Conservation (phyloP, 2,888 invertebrate genomes). For the Ochropacha duplaris region DNA sequence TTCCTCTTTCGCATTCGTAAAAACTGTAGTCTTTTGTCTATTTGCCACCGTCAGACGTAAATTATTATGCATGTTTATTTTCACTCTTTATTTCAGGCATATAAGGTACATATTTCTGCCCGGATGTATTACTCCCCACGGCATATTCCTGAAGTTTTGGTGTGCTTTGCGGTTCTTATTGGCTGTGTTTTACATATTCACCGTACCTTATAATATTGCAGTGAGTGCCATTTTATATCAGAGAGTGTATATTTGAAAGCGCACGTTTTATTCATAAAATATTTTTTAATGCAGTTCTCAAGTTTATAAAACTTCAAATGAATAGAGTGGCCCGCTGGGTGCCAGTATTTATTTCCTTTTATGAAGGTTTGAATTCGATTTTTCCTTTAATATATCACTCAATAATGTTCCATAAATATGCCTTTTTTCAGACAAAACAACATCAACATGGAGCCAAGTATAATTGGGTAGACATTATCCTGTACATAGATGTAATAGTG, state of each 20-base stretch:
- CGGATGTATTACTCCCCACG: constrained; percentile 70
- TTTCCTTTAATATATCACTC: not conserved
- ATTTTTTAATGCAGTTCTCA: not conserved
- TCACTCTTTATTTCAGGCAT: constrained; percentile 39
- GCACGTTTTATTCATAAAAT: constrained; percentile 6
- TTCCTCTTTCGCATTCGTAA: not conserved
- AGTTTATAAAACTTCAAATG: not conserved
- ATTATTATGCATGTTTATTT: constrained; percentile 1
- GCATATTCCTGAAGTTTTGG: constrained; percentile 74
- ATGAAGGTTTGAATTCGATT: too few relatives aligned
- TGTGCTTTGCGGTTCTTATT: constrained; percentile 56
- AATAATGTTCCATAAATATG: not conserved
- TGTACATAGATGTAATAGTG: constrained; percentile 67
- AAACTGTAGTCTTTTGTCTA: not conserved
- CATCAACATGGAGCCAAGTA: constrained; percentile 36
- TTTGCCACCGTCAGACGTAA: not conserved
- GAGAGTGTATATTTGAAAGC: constrained; percentile 2
- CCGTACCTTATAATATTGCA: constrained; percentile 69
- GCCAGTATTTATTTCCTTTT: not conserved
- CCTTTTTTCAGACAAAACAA: constrained; percentile 56
- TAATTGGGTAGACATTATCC: constrained; percentile 47
- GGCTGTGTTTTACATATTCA: constrained; percentile 59
- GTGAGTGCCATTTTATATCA: constrained; percentile 48
- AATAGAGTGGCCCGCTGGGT: not conserved
- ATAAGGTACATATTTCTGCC: constrained; percentile 68